Evolutionary conservation across 2,113 vertebrate genomes (phyloP).

Genomic region (Prinia subflava): DNA sequence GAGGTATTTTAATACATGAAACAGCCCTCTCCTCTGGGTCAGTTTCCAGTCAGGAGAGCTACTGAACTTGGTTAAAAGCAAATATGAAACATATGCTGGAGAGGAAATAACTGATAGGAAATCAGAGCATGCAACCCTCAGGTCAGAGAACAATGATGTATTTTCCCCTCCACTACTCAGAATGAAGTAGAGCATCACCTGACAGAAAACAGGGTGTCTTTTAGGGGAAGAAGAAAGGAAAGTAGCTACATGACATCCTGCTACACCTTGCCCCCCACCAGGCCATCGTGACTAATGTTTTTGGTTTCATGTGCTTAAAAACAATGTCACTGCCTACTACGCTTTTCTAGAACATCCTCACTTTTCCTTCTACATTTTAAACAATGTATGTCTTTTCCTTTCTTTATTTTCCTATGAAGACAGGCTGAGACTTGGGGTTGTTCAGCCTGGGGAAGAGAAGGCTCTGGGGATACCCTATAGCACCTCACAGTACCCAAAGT

Average conservation of each 20-base stretch:
- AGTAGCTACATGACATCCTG: neutral
- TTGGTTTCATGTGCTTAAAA: neutral
- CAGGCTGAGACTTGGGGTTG: neutral
- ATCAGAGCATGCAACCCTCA: neutral
- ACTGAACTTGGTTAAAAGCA: neutral
- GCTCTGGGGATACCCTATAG: neutral
- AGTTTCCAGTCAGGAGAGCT: neutral
- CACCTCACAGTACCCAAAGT: neutral
- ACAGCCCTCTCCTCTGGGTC: neutral
- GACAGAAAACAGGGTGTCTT: neutral
- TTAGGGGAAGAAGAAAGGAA: neutral
- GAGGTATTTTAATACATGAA: neutral
- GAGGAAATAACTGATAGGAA: neutral
- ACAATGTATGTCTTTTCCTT: neutral
- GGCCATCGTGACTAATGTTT: neutral
- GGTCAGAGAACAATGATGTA: neutral
- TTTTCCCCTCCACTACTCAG: neutral
- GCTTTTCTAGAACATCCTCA: neutral
- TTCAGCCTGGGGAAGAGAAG: neutral
- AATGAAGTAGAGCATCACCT: neutral
- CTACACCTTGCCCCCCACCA: neutral
- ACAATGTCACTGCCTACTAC: neutral
- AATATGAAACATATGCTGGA: fast-evolving
- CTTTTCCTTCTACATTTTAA: neutral
- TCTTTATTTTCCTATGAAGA: neutral